Conservation (phyloP, 2,113 vertebrate genomes). For the Hippocampus zosterae region DNA sequence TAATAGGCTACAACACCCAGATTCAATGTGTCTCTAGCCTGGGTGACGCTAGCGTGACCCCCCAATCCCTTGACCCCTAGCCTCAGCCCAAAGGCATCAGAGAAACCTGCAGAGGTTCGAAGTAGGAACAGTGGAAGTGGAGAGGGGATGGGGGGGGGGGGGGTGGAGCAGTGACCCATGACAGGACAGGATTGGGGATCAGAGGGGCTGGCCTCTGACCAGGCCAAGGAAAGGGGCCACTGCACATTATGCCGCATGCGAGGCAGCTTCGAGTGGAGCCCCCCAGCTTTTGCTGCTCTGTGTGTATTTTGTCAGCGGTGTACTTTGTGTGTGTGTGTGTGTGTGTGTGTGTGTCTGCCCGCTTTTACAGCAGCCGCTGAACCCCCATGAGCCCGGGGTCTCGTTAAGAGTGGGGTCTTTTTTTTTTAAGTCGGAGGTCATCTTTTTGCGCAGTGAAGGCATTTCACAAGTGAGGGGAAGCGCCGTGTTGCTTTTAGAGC, state of each 20-base stretch:
- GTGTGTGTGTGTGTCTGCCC: slow-evolving; percentile 18
- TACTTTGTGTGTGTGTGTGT: slow-evolving; percentile 11
- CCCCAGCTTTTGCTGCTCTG: slow-evolving; percentile 21
- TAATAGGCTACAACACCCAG: slow-evolving; percentile 86
- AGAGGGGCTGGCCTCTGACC: slow-evolving; percentile 78
- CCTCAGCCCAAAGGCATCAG: slow-evolving; percentile 70
- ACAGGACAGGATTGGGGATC: slow-evolving; percentile 81
- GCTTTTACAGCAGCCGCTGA: slow-evolving; percentile 73
- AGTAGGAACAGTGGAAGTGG: slow-evolving; percentile 65
- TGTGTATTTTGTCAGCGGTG: slow-evolving; percentile 51
- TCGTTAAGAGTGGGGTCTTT: slow-evolving; percentile 68
- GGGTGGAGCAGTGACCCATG: slow-evolving; percentile 85
- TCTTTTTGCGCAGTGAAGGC: slow-evolving; percentile 57
- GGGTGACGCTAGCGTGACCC: slow-evolving; percentile 81
- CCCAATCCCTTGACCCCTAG: slow-evolving; percentile 85
- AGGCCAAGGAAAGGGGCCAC: slow-evolving; percentile 64
- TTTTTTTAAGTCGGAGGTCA: slow-evolving; percentile 44
- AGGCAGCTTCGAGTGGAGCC: slow-evolving; percentile 43
- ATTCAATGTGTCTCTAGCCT: slow-evolving; percentile 83
- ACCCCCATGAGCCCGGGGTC: slow-evolving; percentile 58
- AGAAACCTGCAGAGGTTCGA: slow-evolving; percentile 47
- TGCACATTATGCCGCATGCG: slow-evolving; percentile 67
- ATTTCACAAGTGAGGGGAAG: slow-evolving; percentile 63
- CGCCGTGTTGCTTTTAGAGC: slow-evolving; percentile 55
- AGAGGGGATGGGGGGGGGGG: slow-evolving; percentile 55